Evolutionary conservation across 2,113 vertebrate genomes (phyloP).

Genomic region (Fulica atra): DNA sequence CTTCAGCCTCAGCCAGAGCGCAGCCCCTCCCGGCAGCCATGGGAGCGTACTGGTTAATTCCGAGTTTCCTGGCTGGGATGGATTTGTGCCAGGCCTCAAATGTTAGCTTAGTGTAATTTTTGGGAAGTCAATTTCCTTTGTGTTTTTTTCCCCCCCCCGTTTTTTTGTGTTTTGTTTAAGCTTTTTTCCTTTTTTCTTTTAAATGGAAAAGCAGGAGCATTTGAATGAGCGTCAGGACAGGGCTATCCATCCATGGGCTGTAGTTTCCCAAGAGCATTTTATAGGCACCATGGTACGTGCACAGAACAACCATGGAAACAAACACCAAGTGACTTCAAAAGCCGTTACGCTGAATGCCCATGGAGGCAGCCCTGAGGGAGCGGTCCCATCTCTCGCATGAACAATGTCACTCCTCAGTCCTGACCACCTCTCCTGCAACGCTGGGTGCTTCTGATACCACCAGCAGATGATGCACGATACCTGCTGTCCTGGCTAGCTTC

Average conservation of each 20-base stretch:
- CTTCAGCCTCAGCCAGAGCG: fast-evolving
- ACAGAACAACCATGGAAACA: neutral
- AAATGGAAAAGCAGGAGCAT: conserved; percentile 67
- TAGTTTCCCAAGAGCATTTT: neutral
- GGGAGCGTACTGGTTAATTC: conserved; percentile 67
- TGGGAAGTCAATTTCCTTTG: conserved; percentile 83
- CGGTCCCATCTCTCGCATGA: fast-evolving
- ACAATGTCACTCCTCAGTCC: neutral
- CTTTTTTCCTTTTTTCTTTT: conserved; percentile 44
- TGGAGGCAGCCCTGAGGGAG: neutral
- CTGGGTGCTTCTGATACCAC: neutral
- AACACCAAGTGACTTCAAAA: neutral
- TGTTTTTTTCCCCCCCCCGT: conserved; percentile 27
- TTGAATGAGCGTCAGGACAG: neutral
- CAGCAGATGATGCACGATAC: neutral
- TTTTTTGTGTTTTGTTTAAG: conserved; percentile 47
- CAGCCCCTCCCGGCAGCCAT: neutral
- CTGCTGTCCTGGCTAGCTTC: conserved; percentile 24
- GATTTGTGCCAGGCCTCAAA: conserved; percentile 77
- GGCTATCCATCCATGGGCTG: neutral
- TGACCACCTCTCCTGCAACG: neutral
- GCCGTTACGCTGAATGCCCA: neutral
- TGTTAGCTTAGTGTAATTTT: conserved; percentile 79
- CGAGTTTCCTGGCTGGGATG: conserved; percentile 75
- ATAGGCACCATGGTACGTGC: neutral